Evolutionary conservation across 92 coral and sea anemone genomes (phyloP).

Genomic region (Galaxea fascicularis): DNA sequence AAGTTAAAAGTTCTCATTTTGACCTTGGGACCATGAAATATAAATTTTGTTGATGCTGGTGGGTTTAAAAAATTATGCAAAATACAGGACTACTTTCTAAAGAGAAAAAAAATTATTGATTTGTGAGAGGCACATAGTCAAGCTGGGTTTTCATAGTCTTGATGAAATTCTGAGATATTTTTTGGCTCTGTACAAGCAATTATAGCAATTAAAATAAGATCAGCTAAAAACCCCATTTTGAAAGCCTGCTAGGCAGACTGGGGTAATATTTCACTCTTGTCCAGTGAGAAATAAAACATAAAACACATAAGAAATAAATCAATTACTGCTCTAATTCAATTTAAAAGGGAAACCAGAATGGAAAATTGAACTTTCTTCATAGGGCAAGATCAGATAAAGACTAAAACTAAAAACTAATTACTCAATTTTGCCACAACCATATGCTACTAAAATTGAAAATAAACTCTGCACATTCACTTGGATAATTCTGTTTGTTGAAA

Average conservation of each 20-base stretch:
- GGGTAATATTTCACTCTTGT: constrained; percentile 37
- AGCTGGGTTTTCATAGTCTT: constrained; percentile 18
- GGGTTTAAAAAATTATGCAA: constrained; percentile 26
- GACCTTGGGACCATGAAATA: constrained; percentile 47
- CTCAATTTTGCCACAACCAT: constrained; percentile 50
- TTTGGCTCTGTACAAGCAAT: constrained; percentile 28
- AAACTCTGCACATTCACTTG: constrained; percentile 18
- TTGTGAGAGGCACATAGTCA: constrained; percentile 41
- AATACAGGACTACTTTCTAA: constrained; percentile 35
- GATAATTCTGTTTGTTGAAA: constrained; percentile 31
- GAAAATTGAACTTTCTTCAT: constrained; percentile 87
- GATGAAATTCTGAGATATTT: constrained; percentile 15
- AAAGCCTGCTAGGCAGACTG: constrained; percentile 42
- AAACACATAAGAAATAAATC: constrained; percentile 71
- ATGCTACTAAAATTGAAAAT: constrained; percentile 59
- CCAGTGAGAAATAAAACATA: constrained; percentile 42
- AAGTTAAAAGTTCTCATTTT: constrained; percentile 40
- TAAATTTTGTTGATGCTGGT: constrained; percentile 39
- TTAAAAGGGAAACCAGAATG: constrained; percentile 64
- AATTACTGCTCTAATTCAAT: constrained; percentile 88
- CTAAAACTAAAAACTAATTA: constrained; percentile 71
- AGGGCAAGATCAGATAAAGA: constrained; percentile 78
- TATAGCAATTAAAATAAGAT: constrained; percentile 65
- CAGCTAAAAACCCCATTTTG: constrained; percentile 60
- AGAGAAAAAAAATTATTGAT: constrained; percentile 56